A percentile compares a stretch with the other conserved stretches of the same genome.
Conservation (phyloP, 2,113 vertebrate genomes). For the Mus pahari region DNA sequence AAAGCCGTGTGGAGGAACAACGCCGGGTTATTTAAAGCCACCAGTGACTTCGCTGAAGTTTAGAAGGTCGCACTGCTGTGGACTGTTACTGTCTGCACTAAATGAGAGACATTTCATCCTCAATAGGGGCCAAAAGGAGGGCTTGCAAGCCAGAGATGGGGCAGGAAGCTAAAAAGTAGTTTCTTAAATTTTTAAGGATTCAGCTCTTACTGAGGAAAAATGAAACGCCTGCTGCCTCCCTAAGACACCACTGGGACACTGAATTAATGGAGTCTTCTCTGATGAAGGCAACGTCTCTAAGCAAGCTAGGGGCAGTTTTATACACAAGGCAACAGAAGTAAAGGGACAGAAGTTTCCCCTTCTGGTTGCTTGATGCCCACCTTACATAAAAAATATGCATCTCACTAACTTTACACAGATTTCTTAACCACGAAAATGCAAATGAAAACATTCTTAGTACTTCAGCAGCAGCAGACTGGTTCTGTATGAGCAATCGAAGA, state of each 20-base stretch:
- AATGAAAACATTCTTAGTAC: conserved; percentile 8
- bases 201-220: conserved; percentile 64
- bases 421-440: conserved; percentile 48
- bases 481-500: conserved; percentile 68
- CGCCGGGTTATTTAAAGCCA: conserved; percentile 80
- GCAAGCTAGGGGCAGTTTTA: conserved; percentile 27
- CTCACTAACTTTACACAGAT: background rate
- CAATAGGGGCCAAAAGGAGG: background rate
- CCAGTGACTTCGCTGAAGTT: conserved; percentile 70
- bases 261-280: conserved; percentile 62
- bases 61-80: conserved; percentile 77
- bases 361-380: conserved; percentile 55
- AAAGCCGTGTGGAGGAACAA: conserved; percentile 83
- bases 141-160: background rate
- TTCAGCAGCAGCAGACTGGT: conserved; percentile 75
- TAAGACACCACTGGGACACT: conserved; percentile 62
- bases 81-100: conserved; percentile 59
- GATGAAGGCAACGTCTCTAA: conserved; percentile 57
- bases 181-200: conserved; percentile 73
- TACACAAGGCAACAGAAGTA: conserved; percentile 77
- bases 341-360: conserved; percentile 45
- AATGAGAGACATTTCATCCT: background rate
- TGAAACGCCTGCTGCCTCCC: conserved; percentile 52
- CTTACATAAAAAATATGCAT: conserved; percentile 69
- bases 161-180: conserved; percentile 54